Evolutionary conservation across 2,888 invertebrate genomes (phyloP).

Genomic region (Zelleria hepariella): DNA sequence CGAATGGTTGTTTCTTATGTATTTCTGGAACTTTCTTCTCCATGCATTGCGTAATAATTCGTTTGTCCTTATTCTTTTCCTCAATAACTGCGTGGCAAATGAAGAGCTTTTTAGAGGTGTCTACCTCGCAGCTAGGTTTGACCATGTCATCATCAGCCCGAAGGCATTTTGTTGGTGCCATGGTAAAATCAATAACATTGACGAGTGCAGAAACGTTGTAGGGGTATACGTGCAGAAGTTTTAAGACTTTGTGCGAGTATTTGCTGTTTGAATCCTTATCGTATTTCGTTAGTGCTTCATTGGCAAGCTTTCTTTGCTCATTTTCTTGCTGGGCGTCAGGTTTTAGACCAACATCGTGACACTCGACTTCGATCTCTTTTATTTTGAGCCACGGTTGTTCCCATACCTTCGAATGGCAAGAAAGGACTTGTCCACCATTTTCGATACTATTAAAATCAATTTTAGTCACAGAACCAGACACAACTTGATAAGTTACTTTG

Average conservation of each 20-base stretch:
- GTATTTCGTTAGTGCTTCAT: neutral
- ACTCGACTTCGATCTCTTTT: constrained; percentile 22
- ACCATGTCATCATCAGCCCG: neutral
- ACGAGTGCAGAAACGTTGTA: neutral
- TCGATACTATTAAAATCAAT: constrained; percentile 28
- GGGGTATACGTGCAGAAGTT: neutral
- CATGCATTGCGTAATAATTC: neutral
- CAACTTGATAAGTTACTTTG: constrained; percentile 45
- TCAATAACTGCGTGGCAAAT: neutral
- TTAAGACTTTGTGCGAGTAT: neutral
- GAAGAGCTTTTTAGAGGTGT: neutral
- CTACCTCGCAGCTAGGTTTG: neutral
- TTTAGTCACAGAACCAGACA: constrained; percentile 47
- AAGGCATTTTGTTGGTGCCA: neutral
- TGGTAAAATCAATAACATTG: neutral
- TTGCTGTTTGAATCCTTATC: constrained; percentile 10
- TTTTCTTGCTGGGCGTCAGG: neutral
- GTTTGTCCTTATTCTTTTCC: neutral
- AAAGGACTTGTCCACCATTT: constrained; percentile 48
- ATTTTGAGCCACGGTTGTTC: constrained; percentile 19
- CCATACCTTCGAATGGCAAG: constrained; percentile 20
- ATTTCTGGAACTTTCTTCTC: neutral
- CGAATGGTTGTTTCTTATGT: neutral
- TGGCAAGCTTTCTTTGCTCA: neutral
- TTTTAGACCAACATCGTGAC: constrained; percentile 9